These are phyloP conservation scores for Uria lomvia DNA, from an alignment of 2,113 vertebrate genomes.

Conservation along the genomic window DNA sequence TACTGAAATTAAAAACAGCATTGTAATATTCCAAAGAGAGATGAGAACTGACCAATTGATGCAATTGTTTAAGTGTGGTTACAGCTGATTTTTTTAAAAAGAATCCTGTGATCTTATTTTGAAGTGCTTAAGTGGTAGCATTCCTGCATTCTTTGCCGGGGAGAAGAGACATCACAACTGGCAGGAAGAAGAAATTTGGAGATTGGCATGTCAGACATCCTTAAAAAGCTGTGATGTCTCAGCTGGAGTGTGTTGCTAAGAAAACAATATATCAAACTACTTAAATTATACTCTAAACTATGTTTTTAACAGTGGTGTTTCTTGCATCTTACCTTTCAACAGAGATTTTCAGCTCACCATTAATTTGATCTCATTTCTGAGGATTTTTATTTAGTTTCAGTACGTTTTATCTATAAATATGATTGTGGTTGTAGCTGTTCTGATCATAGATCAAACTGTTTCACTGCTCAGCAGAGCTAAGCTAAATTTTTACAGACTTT, in stretches of 20 bases:
- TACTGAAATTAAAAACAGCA: not conserved
- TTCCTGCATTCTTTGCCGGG: not conserved
- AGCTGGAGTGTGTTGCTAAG: not conserved
- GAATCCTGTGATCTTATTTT: not conserved
- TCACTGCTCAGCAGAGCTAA: not conserved
- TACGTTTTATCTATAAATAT: not conserved
- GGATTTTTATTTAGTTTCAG: not conserved
- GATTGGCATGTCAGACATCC: not conserved
- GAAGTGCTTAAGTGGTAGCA: not conserved
- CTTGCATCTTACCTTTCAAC: not conserved
- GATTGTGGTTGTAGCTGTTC: not conserved
- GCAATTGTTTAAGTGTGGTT: not conserved
- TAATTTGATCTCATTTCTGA: not conserved
- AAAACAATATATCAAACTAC: not conserved
- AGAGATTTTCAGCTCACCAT: not conserved
- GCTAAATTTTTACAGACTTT: not conserved
- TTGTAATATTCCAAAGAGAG: not conserved
- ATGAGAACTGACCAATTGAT: not conserved
- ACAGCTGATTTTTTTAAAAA: not conserved
- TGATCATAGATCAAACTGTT: not conserved
- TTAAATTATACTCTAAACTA: not conserved
- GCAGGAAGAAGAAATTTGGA: not conserved
- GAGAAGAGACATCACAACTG: not conserved
- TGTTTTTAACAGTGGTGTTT: not conserved
- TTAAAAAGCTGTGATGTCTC: not conserved